A percentile compares a stretch with the other conserved stretches of the same genome.
Conservation (phyloP, 2,113 vertebrate species). For the Pterocles gutturalis region DNA sequence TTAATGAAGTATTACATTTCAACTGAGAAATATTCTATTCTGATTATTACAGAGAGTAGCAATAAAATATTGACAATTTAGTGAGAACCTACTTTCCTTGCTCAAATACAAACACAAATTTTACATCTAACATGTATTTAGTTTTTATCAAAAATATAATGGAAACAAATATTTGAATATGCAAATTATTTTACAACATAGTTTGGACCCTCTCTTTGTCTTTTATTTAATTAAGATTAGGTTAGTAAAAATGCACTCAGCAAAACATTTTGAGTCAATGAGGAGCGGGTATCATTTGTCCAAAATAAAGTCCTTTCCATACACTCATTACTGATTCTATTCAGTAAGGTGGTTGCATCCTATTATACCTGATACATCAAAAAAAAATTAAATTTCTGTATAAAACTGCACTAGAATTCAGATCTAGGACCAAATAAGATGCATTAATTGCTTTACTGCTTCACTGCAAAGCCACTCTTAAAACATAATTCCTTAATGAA, state of each 20-base stretch:
- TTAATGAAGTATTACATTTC: constrained; percentile 73
- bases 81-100: constrained; percentile 42
- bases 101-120: constrained; percentile 30
- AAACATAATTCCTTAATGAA: constrained; percentile 89
- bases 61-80: constrained; percentile 72
- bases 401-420: constrained; percentile 71
- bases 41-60: constrained; percentile 61
- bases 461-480: constrained; percentile 83
- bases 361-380: constrained; percentile 79
- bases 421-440: constrained; percentile 80
- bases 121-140: background rate
- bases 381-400: constrained; percentile 69
- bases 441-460: constrained; percentile 84
- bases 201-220: constrained; percentile 43
- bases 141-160: constrained; percentile 47
- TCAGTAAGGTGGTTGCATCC: constrained; percentile 66
- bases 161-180: constrained; percentile 46
- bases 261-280: constrained; percentile 59
- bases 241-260: constrained; percentile 37
- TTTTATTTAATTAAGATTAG: constrained; percentile 65
- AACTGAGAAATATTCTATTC: constrained; percentile 50
- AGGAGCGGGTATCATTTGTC: constrained; percentile 53
- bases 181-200: constrained; percentile 46
- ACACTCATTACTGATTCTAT: constrained; percentile 69
- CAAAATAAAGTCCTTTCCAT: constrained; percentile 65